Base-by-base conservation (phyloP, 2,113 vertebrate species). In the Vanacampus margaritifer region DNA sequence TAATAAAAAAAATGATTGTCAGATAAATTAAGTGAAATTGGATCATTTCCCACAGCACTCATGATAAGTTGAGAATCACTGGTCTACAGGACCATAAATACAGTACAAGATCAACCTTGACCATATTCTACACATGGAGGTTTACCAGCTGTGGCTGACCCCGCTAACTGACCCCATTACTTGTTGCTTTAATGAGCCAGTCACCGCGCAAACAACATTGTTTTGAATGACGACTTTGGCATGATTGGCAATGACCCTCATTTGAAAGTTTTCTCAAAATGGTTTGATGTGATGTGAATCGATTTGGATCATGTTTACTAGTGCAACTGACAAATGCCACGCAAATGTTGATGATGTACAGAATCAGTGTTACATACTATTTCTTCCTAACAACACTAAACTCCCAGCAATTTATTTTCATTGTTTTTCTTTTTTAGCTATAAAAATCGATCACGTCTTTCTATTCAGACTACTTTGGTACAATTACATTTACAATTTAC, bases 391-490 rank as follows among this genome's bases (percentile, higher is more conserved):
- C 13, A 23, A 24, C 13, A 2, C 23, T 11, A 11, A 23, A 51
- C 3, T 6, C 3, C 53, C 23, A 54, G 7, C 7, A 50, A n/a
- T n/a, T n/a, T 21, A 6, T 10, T 50, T n/a, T 19, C 17, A 21
- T 50, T n/a, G 1, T 46, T 39, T 17, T 57, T 56, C 37, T 37
- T 12, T 72, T 11, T 73, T n/a, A n/a, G n/a, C n/a, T n/a, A n/a
- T n/a, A n/a, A 32, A 32, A 32, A 32, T 32, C 28, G 2, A 32
- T 32, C 28, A 32, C 28, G 4, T 32, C 28, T 32, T 32, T 32
- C 28, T 32, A 32, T 32, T 32, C 28, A 32, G 28, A 32, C 2
- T 32, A 32, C 2, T 32, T 32, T 32, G 28, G 28, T 2, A 32
- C 4, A 32, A 32, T 32, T 32, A 32, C 28, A 32, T 32, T 32